A percentile compares a stretch with the other conserved stretches of the same genome.
Evolutionary conservation across 2,797 vertebrate species (phyloP).

Genomic region (Enteromius thamalakanensis): DNA sequence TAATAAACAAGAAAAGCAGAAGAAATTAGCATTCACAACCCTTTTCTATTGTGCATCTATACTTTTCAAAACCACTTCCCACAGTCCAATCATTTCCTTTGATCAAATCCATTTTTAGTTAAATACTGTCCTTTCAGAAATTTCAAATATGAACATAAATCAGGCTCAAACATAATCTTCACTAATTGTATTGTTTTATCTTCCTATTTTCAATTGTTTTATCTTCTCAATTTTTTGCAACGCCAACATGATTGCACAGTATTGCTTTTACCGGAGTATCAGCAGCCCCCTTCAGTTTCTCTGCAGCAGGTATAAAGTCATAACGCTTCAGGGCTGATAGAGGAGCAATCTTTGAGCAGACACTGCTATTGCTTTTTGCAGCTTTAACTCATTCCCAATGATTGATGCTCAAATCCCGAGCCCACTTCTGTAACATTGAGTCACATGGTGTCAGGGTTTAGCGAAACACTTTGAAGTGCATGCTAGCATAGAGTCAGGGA

Average conservation of each 20-base stretch:
- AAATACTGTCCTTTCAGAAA: neutral
- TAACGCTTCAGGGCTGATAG: neutral
- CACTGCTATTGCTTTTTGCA: constrained; percentile 14
- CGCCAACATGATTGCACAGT: neutral
- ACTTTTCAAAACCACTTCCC: neutral
- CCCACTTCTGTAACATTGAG: constrained; percentile 2
- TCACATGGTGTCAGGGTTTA: constrained; percentile 19
- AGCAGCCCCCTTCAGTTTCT: neutral
- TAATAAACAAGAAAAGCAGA: neutral
- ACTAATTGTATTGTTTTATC: neutral
- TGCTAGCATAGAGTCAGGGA: constrained; percentile 26
- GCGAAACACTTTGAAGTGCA: constrained; percentile 13
- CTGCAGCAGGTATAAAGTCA: constrained; percentile 7
- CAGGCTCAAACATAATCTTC: neutral
- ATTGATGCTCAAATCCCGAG: constrained; percentile 21
- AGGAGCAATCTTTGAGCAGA: constrained; percentile 13
- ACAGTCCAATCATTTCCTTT: neutral
- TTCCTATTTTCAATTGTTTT: constrained; percentile 10
- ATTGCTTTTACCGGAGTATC: neutral
- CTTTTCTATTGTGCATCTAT: neutral
- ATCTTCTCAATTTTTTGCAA: neutral
- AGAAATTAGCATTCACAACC: neutral
- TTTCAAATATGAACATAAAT: neutral
- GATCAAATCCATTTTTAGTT: neutral
- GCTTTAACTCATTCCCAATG: constrained; percentile 30